Percentiles rank a stretch among this genome's conserved stretches.
Evolutionary conservation across 2,113 vertebrate genomes (phyloP).

Genomic region (Ceyx melanurus): DNA sequence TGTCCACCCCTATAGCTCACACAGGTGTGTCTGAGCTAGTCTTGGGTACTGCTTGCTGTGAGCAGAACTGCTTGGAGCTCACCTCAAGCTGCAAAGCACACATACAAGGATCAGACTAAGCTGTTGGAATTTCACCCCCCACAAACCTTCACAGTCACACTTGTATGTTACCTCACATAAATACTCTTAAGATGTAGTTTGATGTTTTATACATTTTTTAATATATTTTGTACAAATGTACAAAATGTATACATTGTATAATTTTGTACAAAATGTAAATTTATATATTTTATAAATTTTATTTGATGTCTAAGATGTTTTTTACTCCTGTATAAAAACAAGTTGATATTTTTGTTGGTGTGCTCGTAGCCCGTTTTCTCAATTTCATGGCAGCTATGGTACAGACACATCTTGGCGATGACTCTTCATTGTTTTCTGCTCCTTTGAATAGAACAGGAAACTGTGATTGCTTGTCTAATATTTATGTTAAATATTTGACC

Average conservation of each 20-base stretch:
- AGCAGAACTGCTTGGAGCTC: background rate
- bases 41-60: background rate
- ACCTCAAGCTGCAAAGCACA: background rate
- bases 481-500: background rate
- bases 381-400: background rate
- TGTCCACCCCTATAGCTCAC: background rate
- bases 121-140: background rate
- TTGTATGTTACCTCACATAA: accelerated
- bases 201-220: too few species aligned
- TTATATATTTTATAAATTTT: too few species aligned
- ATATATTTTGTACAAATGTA: too few species aligned
- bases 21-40: background rate
- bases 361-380: background rate
- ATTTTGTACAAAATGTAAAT: too few species aligned
- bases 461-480: background rate
- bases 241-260: too few species aligned
- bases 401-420: background rate
- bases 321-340: background rate
- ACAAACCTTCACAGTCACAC: background rate
- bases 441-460: background rate
- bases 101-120: background rate
- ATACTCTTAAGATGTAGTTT: background rate
- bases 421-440: background rate
- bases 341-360: background rate
- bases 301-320: too few species aligned